These are phyloP conservation scores for Halichoerus grypus DNA, from an alignment of 2,113 vertebrate genomes.

Conservation along the genomic window DNA sequence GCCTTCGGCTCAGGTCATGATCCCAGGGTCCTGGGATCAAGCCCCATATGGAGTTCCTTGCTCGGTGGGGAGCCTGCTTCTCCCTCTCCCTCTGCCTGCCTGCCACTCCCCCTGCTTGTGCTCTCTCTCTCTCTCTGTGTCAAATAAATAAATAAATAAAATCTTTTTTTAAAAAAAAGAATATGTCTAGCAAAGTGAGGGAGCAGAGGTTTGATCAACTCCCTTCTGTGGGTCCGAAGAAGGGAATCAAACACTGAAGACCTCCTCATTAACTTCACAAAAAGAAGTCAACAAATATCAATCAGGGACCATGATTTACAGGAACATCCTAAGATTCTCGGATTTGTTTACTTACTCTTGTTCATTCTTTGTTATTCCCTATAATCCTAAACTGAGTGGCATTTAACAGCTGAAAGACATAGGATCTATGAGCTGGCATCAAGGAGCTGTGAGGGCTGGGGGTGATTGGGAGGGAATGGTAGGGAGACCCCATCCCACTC, in stretches of 20 bases:
- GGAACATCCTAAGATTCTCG: not conserved
- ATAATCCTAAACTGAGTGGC: not conserved
- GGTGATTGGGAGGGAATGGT: not conserved
- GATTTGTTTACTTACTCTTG: not conserved
- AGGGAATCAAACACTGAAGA: not conserved
- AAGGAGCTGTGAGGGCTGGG: not conserved
- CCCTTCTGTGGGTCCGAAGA: not conserved
- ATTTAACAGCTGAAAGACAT: not conserved
- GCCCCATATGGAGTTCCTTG: too few relatives aligned
- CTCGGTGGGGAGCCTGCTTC: too few relatives aligned
- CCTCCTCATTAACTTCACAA: not conserved
- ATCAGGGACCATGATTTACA: not conserved
- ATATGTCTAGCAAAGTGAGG: not conserved
- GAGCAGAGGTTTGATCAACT: not conserved
- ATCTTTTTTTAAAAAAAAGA: too few relatives aligned
- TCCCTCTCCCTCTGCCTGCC: too few relatives aligned
- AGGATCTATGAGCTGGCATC: not conserved
- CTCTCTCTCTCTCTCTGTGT: too few relatives aligned
- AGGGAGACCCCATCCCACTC: not conserved
- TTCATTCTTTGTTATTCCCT: not conserved
- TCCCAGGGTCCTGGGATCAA: too few relatives aligned
- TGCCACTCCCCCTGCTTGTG: too few relatives aligned
- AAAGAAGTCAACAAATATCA: not conserved
- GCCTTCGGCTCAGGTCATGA: too few relatives aligned
- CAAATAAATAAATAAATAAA: too few relatives aligned